Conservation (phyloP, 1,140 invertebrate genomes). For the Kradibia gibbosae region DNA sequence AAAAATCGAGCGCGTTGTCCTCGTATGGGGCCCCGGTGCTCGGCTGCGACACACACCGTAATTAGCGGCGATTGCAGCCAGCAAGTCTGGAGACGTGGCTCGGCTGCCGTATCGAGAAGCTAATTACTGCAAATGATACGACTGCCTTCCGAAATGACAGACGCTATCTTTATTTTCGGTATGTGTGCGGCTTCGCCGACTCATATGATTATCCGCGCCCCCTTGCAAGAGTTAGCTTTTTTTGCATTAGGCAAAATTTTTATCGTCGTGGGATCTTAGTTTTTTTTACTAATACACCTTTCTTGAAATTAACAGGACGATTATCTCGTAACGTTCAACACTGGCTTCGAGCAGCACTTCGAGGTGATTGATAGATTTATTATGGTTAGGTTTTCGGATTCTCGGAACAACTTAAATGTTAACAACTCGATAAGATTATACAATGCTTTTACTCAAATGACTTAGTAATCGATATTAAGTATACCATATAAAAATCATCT, state of each 20-base stretch:
- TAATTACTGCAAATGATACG: slow-evolving; percentile 41
- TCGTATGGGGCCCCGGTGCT: not conserved
- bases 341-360: not conserved
- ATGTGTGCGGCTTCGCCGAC: not conserved
- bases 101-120: not conserved
- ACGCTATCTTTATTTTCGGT: slow-evolving; percentile 21
- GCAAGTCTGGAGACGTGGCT: not conserved
- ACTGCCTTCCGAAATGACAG: not conserved
- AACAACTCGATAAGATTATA: not conserved
- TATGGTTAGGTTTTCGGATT: not conserved
- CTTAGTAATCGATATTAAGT: not conserved
- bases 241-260: not conserved
- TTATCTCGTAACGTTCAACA: not conserved
- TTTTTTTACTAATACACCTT: not conserved
- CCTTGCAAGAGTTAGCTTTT: not conserved
- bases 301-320: not conserved
- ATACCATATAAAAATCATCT: not conserved
- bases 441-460: slow-evolving; percentile 11
- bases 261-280: slow-evolving; percentile 10
- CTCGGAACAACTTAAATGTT: slow-evolving; percentile 25
- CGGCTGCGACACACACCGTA: not conserved
- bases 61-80: slow-evolving; percentile 36
- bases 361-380: slow-evolving; percentile 23
- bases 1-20: not conserved
- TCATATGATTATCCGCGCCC: not conserved